phyloP scores from a whole-genome alignment of 1,140 invertebrate genomes.

The Lepidurus packardi region DNA sequence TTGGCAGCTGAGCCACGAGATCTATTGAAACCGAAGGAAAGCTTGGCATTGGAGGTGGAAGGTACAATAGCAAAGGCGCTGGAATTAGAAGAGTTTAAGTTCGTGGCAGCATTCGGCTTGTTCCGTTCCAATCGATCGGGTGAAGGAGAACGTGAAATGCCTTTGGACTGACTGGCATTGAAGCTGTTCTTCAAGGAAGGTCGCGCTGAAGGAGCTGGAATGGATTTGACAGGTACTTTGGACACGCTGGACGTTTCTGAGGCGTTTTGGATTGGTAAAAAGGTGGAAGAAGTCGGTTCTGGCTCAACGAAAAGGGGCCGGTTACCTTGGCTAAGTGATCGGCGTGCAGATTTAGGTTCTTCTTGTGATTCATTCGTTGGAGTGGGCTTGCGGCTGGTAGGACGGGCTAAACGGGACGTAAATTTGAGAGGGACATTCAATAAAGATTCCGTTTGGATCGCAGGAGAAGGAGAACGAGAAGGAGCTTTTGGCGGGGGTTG shows the following conservation, averaged over 20 bases:
- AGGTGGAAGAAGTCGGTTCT: background rate
- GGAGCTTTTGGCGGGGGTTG: background rate
- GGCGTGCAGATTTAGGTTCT: background rate
- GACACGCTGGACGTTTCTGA: background rate
- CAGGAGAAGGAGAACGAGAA: background rate
- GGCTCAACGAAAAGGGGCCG: background rate
- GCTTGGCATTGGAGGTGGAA: background rate
- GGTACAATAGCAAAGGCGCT: constrained; percentile 5
- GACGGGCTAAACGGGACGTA: background rate
- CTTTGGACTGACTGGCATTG: background rate
- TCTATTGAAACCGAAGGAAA: too few relatives aligned
- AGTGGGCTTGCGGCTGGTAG: background rate
- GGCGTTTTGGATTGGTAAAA: background rate
- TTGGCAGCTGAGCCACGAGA: background rate
- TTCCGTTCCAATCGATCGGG: background rate
- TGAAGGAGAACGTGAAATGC: background rate
- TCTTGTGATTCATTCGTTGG: background rate
- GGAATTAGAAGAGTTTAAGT: background rate
- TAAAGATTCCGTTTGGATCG: background rate
- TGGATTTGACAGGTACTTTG: background rate
- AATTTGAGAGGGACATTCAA: background rate
- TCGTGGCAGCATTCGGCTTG: background rate
- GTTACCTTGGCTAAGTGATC: background rate
- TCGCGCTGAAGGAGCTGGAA: background rate
- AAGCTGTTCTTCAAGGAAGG: background rate